A percentile compares a stretch with the other conserved stretches of the same genome.
Evolutionary conservation across 64 coral and sea anemone genomes (phyloP).

Genomic region (Pocillopora verrucosa): DNA sequence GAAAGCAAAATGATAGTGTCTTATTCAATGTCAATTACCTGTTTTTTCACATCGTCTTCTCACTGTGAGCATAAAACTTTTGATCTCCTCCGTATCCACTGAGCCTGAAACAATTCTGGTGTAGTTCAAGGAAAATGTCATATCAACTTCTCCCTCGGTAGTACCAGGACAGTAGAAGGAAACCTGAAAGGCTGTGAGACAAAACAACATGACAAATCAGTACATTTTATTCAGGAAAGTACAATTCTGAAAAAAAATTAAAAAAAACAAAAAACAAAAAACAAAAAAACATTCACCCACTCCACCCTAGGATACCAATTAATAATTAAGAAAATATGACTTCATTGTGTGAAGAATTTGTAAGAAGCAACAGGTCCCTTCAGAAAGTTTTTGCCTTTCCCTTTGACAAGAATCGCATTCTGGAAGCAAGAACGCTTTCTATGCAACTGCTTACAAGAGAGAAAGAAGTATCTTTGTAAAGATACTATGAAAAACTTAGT

Average conservation of each 20-base stretch:
- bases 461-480: too few species aligned
- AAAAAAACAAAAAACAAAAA: too few species aligned
- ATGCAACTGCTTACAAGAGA: too few species aligned
- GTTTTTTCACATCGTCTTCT: conserved; percentile 66
- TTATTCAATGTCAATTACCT: conserved; percentile 20
- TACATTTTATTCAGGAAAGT: too few species aligned
- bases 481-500: too few species aligned
- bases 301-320: neutral
- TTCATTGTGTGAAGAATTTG: conserved; percentile 4
- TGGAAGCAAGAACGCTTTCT: too few species aligned
- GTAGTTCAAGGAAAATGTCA: conserved; percentile 68
- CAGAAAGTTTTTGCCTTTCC: neutral
- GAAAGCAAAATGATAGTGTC: too few species aligned
- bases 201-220: neutral
- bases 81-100: neutral
- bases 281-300: too few species aligned
- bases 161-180: conserved; percentile 63
- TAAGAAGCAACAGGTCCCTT: neutral
- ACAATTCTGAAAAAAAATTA: too few species aligned
- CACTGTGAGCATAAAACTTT: conserved; percentile 48
- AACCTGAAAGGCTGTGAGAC: conserved; percentile 48
- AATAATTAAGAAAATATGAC: neutral
- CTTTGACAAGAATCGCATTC: too few species aligned
- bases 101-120: conserved; percentile 27
- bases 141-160: conserved; percentile 68